Conservation (phyloP, 2,113 vertebrate species). For the Daphoenositta chrysoptera region DNA sequence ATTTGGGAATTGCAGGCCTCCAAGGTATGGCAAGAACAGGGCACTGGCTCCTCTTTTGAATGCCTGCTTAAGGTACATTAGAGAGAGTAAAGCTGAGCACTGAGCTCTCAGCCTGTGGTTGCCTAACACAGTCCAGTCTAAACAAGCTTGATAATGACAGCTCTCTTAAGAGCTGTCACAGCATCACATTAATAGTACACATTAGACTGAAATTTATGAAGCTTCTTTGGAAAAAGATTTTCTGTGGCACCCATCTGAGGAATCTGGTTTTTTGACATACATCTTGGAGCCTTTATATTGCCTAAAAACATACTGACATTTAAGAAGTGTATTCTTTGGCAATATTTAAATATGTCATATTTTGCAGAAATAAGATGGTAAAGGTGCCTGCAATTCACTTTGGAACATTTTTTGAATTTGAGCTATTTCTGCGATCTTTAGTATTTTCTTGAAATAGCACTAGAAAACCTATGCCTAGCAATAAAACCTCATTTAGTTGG, state of each 20-base stretch:
- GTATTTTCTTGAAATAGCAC: conserved; percentile 42
- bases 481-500: not conserved
- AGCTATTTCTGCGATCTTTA: conserved; percentile 36
- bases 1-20: not conserved
- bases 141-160: conserved; percentile 3
- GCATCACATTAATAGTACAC: not conserved
- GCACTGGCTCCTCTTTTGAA: not conserved
- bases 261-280: not conserved
- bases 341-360: not conserved
- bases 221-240: not conserved
- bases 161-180: not conserved
- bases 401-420: not conserved
- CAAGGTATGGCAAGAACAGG: not conserved
- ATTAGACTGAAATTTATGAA: conserved; percentile 1
- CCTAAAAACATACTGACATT: conserved; percentile 34
- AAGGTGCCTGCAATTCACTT: conserved; percentile 32
- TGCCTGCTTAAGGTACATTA: not conserved
- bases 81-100: not conserved
- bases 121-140: not conserved
- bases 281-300: not conserved
- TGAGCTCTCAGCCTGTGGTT: not conserved
- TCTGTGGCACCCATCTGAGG: not conserved
- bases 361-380: conserved; percentile 16
- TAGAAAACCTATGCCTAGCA: not conserved
- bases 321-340: conserved; percentile 7